Conservation (phyloP, 2,888 invertebrate genomes). For the Arge pagana region DNA sequence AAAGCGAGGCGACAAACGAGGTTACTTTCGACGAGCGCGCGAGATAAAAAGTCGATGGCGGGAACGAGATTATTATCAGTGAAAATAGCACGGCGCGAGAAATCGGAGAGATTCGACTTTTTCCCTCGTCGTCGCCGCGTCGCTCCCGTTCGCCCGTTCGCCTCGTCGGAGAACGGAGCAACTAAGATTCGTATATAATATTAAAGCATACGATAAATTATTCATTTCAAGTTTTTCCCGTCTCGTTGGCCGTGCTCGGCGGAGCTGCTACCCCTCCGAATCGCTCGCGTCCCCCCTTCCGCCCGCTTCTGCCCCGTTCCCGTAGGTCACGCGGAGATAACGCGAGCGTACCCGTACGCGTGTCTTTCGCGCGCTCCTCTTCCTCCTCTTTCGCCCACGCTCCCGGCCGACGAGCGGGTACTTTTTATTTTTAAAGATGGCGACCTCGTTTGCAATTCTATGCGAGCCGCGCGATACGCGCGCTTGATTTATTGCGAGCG, state of each 20-base stretch:
- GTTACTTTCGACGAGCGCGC: no score
- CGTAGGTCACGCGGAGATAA: conserved; percentile 15
- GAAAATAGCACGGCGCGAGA: no score
- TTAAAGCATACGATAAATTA: conserved; percentile 60
- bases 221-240: conserved; percentile 58
- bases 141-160: no score
- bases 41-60: no score
- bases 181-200: conserved; percentile 40
- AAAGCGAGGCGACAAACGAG: background rate
- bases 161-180: no score
- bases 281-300: background rate
- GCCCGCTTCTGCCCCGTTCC: background rate
- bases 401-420: conserved; percentile 6
- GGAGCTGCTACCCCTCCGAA: conserved; percentile 22
- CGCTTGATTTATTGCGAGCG: conserved; percentile 13
- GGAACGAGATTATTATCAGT: no score
- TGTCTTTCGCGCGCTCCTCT: conserved; percentile 4
- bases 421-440: conserved; percentile 56
- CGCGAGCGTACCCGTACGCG: background rate
- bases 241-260: conserved; percentile 49
- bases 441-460: conserved; percentile 58
- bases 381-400: background rate
- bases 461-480: conserved; percentile 37
- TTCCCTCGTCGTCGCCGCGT: no score
- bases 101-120: no score